These are phyloP conservation scores for Mobula birostris DNA, from an alignment of 2,113 vertebrate species.

Conservation along the genomic window DNA sequence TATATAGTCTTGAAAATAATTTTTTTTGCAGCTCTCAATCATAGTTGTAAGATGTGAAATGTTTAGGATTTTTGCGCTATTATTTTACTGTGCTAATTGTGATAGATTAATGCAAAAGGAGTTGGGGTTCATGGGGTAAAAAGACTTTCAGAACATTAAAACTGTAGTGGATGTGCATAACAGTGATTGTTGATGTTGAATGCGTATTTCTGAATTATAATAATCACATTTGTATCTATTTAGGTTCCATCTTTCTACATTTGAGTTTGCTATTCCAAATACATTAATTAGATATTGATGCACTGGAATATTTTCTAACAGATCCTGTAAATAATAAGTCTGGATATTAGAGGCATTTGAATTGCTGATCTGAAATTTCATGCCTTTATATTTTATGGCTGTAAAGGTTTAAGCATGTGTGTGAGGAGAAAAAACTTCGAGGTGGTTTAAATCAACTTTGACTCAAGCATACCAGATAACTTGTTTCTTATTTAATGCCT, in stretches of 20 bases:
- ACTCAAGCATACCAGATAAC: not conserved
- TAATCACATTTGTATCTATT: not conserved
- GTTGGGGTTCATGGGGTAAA: not conserved
- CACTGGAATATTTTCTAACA: not conserved
- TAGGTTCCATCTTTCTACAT: not conserved
- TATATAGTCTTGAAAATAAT: not conserved
- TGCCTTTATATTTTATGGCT: not conserved
- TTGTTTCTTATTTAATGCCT: not conserved
- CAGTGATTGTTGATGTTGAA: not conserved
- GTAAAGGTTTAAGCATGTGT: conserved; percentile 26
- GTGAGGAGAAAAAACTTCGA: too few species aligned
- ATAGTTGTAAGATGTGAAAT: not conserved
- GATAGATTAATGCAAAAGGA: not conserved
- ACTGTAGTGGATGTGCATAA: not conserved
- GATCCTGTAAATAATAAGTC: not conserved
- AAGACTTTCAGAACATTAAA: not conserved
- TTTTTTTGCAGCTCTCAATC: not conserved
- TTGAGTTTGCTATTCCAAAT: not conserved
- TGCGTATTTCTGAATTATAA: not conserved
- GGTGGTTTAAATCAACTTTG: not conserved
- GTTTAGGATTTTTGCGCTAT: not conserved
- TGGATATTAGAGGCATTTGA: not conserved
- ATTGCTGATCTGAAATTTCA: not conserved
- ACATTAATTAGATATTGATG: not conserved
- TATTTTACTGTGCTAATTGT: conserved; percentile 12